Evolutionary conservation across 2,113 vertebrate species (phyloP), one percentile per base, ranked within the genome.

Genomic region (Peromyscus maniculatus): DNA sequence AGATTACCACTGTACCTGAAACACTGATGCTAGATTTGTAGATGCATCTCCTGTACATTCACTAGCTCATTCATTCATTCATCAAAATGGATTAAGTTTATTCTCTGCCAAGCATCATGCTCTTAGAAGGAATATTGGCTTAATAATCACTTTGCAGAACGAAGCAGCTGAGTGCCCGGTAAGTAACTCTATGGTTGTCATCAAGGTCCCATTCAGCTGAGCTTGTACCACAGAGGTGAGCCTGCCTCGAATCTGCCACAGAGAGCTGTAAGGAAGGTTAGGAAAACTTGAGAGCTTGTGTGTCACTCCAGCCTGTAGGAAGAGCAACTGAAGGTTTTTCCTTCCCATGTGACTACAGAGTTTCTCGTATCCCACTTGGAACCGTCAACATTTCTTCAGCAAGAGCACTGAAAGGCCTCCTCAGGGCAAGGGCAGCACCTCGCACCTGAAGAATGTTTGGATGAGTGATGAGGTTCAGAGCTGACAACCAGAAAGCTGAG

Each of bases 401-500:
- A 59, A 1, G 82, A 64, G 31, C 78, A 66, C 15, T 74, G 26
- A 72, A 36, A 83, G 69, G 49, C 79, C 78, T 69, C 39, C 91
- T 75, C 67, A 12, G 7, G 46, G 39, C 31, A 77, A 87, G 36
- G 93, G 31, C 24, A 89, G 26, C 39, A 36, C 87, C 90, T 86
- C 52, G 39, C 52, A 82, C 62, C 77, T 74, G 39, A 89, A 28
- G 46, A 75, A 10, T 74, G 75, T 96, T 52, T 93, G 36, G 33
- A 11, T 82, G 75, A n/a, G 62, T 62, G 49, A 89, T 91, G 84
- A 86, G 82, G 95, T 95, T 62, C 69, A 52, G 72, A 93, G 33
- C 16, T 71, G 57, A 36, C 67, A 67, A 22, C 78, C 77, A 84
- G 22, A 91, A 15, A 89, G 4, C 46, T 36, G 52, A 94, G 84